Evolutionary conservation across 1,140 invertebrate species (phyloP), one percentile per base, ranked within the genome.

Genomic region (Drosophila seguyi): DNA sequence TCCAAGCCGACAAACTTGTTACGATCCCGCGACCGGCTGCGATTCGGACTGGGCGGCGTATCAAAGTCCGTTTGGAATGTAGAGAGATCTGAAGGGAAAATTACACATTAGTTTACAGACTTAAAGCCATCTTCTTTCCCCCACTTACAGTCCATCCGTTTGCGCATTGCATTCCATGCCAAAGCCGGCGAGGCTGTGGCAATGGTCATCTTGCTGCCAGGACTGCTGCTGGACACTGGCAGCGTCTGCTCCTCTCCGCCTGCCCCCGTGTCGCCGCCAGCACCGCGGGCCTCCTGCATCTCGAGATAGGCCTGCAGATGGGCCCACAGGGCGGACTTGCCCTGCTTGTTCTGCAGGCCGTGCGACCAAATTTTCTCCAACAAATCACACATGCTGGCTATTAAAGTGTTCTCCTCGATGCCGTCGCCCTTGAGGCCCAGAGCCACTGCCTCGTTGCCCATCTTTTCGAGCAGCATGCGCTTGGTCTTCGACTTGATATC

Each of bases 291-390:
- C 69, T 98, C 97, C 81, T 98, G 97, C 47, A 97, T 92, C 86
- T 99, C 97, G 87, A 98, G 96, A 92, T 97, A 99, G 93, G 97
- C 97, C 1, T 96, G 95, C 14, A 99, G 94, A 92, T 99, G 98
- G 50, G 98, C 97, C 98, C 98, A 99, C 0, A 99, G 93, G 0
- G 98, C 97, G 10, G 98, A 99, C 93, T 99, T 99, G 10, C 98
- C 98, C 94, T 99, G 97, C 93, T 99, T 99, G 42, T 96, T 96
- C 91, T 99, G 98, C 18, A 99, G 93, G 0, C 99, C 99, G 93
- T 99, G 99, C 3, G 97, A 98, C 99, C 99, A 99, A 44, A 99
- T 97, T 75, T 99, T 95, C 93, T 99, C 99, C 14, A 99, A 92
- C 38, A 99, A 94, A 94, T 99, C 99, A 94, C 99, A 99, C 0